Evolutionary conservation across 2,113 vertebrate genomes (phyloP), one percentile per base, ranked within the genome.

Genomic region (Daphoenositta chrysoptera): DNA sequence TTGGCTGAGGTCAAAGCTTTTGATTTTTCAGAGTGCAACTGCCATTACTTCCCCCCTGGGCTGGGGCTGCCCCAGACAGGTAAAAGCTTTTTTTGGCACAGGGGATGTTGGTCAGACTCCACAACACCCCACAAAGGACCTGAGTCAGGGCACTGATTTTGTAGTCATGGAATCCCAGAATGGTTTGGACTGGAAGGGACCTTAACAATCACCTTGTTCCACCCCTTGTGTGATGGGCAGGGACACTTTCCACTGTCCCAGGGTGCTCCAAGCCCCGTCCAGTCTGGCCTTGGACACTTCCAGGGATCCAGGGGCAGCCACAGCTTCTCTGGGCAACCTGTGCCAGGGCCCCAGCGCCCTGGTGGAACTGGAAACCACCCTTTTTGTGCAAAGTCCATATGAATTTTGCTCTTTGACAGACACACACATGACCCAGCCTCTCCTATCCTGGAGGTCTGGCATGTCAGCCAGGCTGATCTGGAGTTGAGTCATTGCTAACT

Each of bases 231-330:
- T 42, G 39, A 21, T 3, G 23, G 26, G 19, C 51, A 70, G 50
- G 44, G 50, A 28, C 68, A 60, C 9, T 26, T 54, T 3, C 40
- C 63, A 61, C 70, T 16, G 0, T 0, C 47, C 54, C 70, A 89
- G 54, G 1, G 0, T 54, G 54, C 26, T 83, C 87, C 78, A 51
- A 73, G 18, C 23, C 9, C 45, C 0, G 0, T 33, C 60, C 77
- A 47, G 1, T 26, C 63, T 28, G 63, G 35, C 31, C 54, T 63
- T 9, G 63, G 63, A 15, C 40, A 35, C 21, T 83, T 0, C 9
- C 79, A 63, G 63, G 48, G 71, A 37, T 69, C 27, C 72, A 60
- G 71, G 47, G 31, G 21, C 47, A 90, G 47, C 30, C 79, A 54
- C 54, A 69, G 56, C 40, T 63, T 3, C 71, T 28, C 47, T 77